Evolutionary conservation across 1,140 invertebrate species (phyloP).

Genomic region (Eciton burchellii): DNA sequence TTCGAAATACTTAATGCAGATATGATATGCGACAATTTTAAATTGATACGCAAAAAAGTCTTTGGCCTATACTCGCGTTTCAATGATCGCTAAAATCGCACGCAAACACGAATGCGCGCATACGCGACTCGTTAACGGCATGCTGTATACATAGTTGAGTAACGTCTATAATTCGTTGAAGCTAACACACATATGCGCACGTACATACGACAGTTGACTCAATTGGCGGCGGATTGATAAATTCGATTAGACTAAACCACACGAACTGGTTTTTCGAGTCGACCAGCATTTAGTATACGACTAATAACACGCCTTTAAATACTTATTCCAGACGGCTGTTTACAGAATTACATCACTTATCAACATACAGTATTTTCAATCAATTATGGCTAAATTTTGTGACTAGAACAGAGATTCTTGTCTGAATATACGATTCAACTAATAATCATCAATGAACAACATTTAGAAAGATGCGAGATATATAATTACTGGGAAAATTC

Average conservation of each 20-base stretch:
- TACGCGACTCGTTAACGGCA: constrained; percentile 61
- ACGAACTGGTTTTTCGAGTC: constrained; percentile 49
- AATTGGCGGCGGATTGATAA: constrained; percentile 62
- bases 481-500: constrained; percentile 6
- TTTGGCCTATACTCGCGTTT: constrained; percentile 20
- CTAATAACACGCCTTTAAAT: neutral
- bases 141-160: constrained; percentile 54
- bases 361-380: neutral
- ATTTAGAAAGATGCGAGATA: neutral
- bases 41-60: constrained; percentile 24
- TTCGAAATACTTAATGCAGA: neutral
- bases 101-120: constrained; percentile 49
- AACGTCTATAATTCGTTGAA: constrained; percentile 38
- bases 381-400: neutral
- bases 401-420: neutral
- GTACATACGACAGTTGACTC: constrained; percentile 61
- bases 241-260: constrained; percentile 57
- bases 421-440: neutral
- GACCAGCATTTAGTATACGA: neutral
- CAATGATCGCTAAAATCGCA: constrained; percentile 38
- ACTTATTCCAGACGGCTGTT: neutral
- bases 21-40: neutral
- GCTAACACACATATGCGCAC: constrained; percentile 22
- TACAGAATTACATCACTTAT: constrained; percentile 11
- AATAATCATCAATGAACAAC: neutral